These are phyloP conservation scores for Lagenorhynchus albirostris DNA, from an alignment of 2,113 vertebrate genomes.

Conservation along the genomic window DNA sequence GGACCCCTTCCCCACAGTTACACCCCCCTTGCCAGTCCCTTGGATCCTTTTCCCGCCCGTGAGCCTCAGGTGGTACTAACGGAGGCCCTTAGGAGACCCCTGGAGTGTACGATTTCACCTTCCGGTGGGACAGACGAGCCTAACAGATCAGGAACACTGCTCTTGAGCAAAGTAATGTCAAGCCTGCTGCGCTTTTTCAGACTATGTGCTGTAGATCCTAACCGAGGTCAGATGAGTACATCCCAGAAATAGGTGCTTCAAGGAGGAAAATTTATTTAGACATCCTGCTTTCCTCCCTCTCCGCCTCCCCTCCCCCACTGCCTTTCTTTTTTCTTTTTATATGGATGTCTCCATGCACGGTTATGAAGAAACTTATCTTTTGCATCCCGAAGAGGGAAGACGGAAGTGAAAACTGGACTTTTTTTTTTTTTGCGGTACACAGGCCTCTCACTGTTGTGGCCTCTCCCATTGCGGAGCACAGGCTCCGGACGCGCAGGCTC, in stretches of 20 bases:
- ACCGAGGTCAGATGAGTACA: fast-evolving
- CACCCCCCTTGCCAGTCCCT: fast-evolving
- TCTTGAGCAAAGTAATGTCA: fast-evolving
- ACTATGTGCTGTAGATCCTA: fast-evolving
- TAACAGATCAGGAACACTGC: fast-evolving
- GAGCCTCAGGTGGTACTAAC: background rate
- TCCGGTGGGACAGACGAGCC: background rate
- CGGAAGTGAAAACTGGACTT: background rate
- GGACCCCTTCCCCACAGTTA: too few relatives aligned
- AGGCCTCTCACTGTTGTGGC: too few relatives aligned
- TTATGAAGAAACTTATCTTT: background rate
- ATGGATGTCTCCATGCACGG: background rate
- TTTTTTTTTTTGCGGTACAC: too few relatives aligned
- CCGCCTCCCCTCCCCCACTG: background rate
- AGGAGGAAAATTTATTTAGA: background rate
- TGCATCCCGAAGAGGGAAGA: background rate
- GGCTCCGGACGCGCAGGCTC: too few relatives aligned
- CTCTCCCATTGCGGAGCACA: too few relatives aligned
- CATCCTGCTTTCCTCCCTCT: fast-evolving
- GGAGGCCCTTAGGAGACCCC: background rate
- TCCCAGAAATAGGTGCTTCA: background rate
- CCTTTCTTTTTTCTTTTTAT: background rate
- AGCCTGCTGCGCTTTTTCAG: fast-evolving
- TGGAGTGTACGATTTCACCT: background rate
- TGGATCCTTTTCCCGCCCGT: background rate